Evolutionary conservation across 2,888 invertebrate species (phyloP).

Genomic region (Hipparchia sbordonii): DNA sequence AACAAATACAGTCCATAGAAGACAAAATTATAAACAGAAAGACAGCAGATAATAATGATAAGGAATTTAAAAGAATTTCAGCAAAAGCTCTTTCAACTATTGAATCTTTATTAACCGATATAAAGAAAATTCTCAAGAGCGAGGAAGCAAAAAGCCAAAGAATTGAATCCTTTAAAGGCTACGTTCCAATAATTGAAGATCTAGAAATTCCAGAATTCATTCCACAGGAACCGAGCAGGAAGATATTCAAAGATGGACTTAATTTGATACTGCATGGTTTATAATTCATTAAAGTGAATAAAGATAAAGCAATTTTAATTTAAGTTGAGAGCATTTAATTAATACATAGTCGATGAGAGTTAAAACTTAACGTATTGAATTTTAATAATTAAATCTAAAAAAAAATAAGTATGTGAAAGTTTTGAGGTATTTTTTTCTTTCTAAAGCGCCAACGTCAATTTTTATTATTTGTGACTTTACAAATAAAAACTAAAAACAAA

Average conservation of each 20-base stretch:
- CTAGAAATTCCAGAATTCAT: conserved; percentile 30
- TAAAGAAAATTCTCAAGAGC: conserved; percentile 33
- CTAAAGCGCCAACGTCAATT: no score
- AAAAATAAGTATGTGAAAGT: no score
- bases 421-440: no score
- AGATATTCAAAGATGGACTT: conserved; percentile 21
- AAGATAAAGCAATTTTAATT: background rate
- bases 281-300: background rate
- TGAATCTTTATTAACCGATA: conserved; percentile 31
- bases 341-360: no score
- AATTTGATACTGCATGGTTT: conserved; percentile 11
- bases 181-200: conserved; percentile 45
- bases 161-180: conserved; percentile 28
- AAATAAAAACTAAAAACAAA: no score
- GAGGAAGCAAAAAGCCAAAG: conserved; percentile 26
- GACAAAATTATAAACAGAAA: conserved; percentile 1
- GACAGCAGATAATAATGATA: background rate
- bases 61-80: background rate
- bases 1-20: conserved; percentile 6
- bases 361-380: no score
- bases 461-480: no score
- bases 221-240: conserved; percentile 21
- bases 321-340: no score
- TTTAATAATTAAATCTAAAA: no score
- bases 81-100: conserved; percentile 25